Conservation (phyloP, 2,797 vertebrate species). For the Silurus aristotelis region DNA sequence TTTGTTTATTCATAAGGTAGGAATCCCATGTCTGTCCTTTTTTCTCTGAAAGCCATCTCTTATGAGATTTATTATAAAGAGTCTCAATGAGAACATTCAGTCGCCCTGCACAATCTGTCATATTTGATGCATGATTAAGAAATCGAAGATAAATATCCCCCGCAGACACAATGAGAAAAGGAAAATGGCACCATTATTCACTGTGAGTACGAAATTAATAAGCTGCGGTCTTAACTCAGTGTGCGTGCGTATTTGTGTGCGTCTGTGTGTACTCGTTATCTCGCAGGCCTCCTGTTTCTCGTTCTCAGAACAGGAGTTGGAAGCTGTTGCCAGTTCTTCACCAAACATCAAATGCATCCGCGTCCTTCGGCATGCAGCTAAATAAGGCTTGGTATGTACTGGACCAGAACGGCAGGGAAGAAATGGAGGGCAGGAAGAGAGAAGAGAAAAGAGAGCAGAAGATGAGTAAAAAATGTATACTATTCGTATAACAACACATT, state of each 20-base stretch:
- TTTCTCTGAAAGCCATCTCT: not conserved
- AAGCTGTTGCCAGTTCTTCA: constrained; percentile 66
- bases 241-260: constrained; percentile 55
- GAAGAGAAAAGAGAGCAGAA: not conserved
- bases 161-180: constrained; percentile 56
- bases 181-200: constrained; percentile 69
- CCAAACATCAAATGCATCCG: constrained; percentile 71
- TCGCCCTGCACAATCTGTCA: constrained; percentile 49
- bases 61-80: constrained; percentile 2
- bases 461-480: not conserved
- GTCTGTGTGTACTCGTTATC: constrained; percentile 48
- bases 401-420: not conserved
- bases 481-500: not conserved
- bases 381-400: constrained; percentile 63
- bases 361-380: constrained; percentile 66
- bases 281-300: constrained; percentile 51
- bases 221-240: constrained; percentile 58
- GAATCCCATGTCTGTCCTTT: not conserved
- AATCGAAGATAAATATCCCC: constrained; percentile 70
- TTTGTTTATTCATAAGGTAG: not conserved
- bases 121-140: constrained; percentile 63
- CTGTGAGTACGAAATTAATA: constrained; percentile 65
- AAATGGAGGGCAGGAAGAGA: not conserved
- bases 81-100: constrained; percentile 28
- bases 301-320: constrained; percentile 67